phyloP scores from a whole-genome alignment of 2,113 vertebrate genomes.

The Chloroceryle aenea region DNA sequence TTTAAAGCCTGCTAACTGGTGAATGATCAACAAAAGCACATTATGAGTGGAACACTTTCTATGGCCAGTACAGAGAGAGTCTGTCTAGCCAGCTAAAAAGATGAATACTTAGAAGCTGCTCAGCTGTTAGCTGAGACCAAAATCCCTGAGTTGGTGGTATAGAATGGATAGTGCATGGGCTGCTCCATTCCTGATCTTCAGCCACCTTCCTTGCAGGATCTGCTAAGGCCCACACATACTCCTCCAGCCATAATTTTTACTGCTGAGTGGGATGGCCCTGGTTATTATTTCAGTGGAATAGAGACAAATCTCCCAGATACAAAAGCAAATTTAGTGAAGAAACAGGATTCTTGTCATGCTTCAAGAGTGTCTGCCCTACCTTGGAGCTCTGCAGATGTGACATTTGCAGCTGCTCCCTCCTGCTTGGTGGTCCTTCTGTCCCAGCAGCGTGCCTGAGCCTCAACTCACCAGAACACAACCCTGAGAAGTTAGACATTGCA shows the following conservation, averaged over 20 bases:
- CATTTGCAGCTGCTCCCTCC: background rate
- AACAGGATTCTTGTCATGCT: background rate
- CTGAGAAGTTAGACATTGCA: background rate
- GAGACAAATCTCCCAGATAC: background rate
- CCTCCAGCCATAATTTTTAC: background rate
- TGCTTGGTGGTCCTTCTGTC: background rate
- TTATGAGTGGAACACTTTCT: background rate
- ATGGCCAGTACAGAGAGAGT: background rate
- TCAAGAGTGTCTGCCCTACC: background rate
- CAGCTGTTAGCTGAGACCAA: background rate
- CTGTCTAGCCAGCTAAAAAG: background rate
- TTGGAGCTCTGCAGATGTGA: background rate
- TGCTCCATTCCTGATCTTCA: background rate
- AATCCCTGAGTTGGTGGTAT: background rate
- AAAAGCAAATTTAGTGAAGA: background rate
- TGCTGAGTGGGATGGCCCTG: background rate
- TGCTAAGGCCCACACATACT: fast-evolving
- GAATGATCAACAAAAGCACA: background rate
- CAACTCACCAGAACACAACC: background rate
- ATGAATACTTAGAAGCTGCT: background rate
- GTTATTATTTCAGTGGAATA: background rate
- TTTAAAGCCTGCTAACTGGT: conserved; percentile 4
- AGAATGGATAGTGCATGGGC: background rate
- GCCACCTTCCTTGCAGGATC: background rate
- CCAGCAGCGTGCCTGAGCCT: background rate